Evolutionary conservation across 2,113 vertebrate genomes (phyloP).

Genomic region (Chionodraco myersi): DNA sequence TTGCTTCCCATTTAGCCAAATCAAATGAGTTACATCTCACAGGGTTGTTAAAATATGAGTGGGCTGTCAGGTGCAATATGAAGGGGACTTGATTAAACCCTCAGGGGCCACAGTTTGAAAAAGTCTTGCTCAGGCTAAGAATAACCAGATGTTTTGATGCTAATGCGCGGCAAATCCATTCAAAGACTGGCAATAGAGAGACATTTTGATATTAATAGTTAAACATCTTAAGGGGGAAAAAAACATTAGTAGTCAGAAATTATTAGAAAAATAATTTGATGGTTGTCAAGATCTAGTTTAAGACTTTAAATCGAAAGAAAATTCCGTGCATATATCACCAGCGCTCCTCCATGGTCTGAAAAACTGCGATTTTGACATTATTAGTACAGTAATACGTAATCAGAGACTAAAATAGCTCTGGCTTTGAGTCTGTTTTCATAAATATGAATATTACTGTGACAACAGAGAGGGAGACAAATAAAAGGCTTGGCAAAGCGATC

Average conservation of each 20-base stretch:
- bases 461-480: constrained; percentile 22
- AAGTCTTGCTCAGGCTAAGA: constrained; percentile 18
- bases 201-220: constrained; percentile 17
- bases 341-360: not conserved
- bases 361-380: constrained; percentile 36
- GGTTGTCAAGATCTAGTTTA: not conserved
- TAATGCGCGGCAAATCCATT: constrained; percentile 51
- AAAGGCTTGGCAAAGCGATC: constrained; percentile 53
- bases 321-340: constrained; percentile 20
- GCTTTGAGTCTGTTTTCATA: constrained; percentile 55
- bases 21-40: constrained; percentile 58
- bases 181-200: not conserved
- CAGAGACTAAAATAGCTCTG: constrained; percentile 58
- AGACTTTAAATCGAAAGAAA: constrained; percentile 19
- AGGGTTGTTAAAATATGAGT: constrained; percentile 46
- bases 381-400: constrained; percentile 63
- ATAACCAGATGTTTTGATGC: constrained; percentile 48
- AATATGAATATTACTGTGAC: constrained; percentile 68
- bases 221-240: not conserved
- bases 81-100: constrained; percentile 49
- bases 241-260: constrained; percentile 26
- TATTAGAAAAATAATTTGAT: not conserved
- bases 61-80: constrained; percentile 64
- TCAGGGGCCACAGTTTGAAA: constrained; percentile 23
- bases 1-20: constrained; percentile 73